Conservation (phyloP, 1,140 invertebrate species). For the Portunus trituberculatus region DNA sequence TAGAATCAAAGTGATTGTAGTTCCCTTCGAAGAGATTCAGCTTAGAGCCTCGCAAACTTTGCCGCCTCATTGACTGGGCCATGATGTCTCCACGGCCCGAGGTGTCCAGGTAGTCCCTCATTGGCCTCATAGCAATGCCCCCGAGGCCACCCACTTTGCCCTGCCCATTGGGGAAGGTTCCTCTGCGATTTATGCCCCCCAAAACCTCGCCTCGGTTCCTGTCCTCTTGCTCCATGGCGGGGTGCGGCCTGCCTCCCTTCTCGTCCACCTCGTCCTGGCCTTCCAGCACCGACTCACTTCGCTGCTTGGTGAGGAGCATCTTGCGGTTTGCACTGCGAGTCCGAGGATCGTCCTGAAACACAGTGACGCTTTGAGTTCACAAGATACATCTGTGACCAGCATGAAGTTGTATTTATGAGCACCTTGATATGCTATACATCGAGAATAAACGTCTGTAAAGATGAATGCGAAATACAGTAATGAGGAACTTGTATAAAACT, state of each 20-base stretch:
- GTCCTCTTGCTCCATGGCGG: neutral
- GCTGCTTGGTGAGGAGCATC: conserved; percentile 41
- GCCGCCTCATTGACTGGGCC: conserved; percentile 75
- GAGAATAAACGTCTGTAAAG: too few relatives aligned
- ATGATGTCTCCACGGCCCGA: conserved; percentile 72
- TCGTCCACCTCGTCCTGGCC: conserved; percentile 43
- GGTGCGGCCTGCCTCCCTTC: neutral
- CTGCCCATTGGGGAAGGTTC: neutral
- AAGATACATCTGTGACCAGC: too few relatives aligned
- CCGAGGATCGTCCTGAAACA: conserved; percentile 59
- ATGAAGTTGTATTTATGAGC: too few relatives aligned
- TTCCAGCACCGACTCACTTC: conserved; percentile 63
- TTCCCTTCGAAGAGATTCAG: conserved; percentile 58
- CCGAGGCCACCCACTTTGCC: neutral
- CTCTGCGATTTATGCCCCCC: neutral
- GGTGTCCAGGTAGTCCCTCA: conserved; percentile 55
- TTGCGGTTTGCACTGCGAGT: conserved; percentile 44
- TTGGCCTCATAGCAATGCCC: conserved; percentile 38
- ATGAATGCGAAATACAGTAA: too few relatives aligned
- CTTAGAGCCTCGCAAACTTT: conserved; percentile 73
- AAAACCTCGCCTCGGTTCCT: neutral
- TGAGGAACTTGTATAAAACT: too few relatives aligned
- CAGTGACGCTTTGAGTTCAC: neutral
- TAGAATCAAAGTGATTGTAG: conserved; percentile 36
- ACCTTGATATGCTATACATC: too few relatives aligned